Evolutionary conservation across 1,140 invertebrate genomes (phyloP).

Genomic region (Steinernema feltiae): DNA sequence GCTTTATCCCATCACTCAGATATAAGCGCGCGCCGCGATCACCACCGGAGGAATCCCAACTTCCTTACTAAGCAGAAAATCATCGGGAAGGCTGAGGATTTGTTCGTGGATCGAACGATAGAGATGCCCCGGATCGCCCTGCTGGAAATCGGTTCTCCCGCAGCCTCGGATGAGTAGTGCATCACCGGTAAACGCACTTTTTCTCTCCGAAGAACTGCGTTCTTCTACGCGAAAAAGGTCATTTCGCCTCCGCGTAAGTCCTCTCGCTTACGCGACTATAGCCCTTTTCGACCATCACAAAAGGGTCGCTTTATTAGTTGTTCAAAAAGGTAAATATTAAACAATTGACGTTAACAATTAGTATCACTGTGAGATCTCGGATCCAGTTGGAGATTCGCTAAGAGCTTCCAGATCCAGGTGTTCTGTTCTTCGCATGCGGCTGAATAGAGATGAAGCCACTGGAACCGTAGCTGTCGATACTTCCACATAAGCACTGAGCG

Average conservation of each 20-base stretch:
- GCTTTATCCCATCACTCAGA: too few relatives aligned
- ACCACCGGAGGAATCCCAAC: too few relatives aligned
- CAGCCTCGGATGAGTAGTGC: constrained; percentile 77
- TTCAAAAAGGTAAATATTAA: not conserved
- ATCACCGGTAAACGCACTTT: constrained; percentile 95
- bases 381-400: too few relatives aligned
- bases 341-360: not conserved
- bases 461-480: not conserved
- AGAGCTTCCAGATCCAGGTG: too few relatives aligned
- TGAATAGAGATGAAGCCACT: not conserved
- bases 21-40: too few relatives aligned
- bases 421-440: too few relatives aligned
- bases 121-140: constrained; percentile 68
- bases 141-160: constrained; percentile 67
- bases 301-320: not conserved
- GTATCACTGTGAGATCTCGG: too few relatives aligned
- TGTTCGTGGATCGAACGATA: constrained; percentile 82
- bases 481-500: not conserved
- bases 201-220: too few relatives aligned
- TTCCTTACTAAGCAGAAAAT: constrained; percentile 76
- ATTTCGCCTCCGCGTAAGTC: too few relatives aligned
- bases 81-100: constrained; percentile 79
- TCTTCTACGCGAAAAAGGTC: too few relatives aligned
- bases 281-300: not conserved
- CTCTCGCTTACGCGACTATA: too few relatives aligned